These are phyloP conservation scores for Sinonovacula constricta DNA, from an alignment of 1,140 invertebrate species.

Conservation along the genomic window DNA sequence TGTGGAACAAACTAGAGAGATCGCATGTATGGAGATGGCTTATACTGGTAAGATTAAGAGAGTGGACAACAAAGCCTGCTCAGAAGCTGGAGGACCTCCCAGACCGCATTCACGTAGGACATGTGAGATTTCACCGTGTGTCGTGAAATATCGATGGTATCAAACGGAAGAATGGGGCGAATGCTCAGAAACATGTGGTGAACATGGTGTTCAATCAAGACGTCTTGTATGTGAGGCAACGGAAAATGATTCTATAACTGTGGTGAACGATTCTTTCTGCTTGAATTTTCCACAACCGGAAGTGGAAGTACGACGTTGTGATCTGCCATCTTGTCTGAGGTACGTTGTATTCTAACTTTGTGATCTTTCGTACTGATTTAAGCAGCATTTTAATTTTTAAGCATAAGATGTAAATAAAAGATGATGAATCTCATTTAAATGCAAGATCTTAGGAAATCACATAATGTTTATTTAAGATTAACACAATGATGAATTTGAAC, in stretches of 20 bases:
- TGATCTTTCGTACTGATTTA: neutral
- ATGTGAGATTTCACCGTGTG: neutral
- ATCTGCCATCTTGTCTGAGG: conserved; percentile 7
- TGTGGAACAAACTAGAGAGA: conserved; percentile 14
- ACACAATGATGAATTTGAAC: too few species aligned
- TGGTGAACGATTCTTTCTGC: neutral
- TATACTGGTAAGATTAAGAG: neutral
- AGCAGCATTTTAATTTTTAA: neutral
- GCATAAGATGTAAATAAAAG: neutral
- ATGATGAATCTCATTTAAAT: neutral
- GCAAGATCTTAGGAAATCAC: neutral
- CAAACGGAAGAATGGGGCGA: conserved; percentile 22
- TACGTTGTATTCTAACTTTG: neutral
- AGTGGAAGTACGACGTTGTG: conserved; percentile 1
- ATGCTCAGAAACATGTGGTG: conserved; percentile 30
- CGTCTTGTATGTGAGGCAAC: neutral
- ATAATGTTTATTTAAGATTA: neutral
- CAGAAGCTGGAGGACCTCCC: too few species aligned
- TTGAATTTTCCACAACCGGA: neutral
- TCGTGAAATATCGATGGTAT: conserved; percentile 2
- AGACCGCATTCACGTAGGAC: neutral
- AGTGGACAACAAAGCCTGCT: neutral
- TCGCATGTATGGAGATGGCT: neutral
- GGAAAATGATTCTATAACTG: neutral
- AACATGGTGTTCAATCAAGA: neutral